These are phyloP conservation scores for Campylomormyrus tamandua DNA, from an alignment of 2,113 vertebrate species.

Conservation along the genomic window DNA sequence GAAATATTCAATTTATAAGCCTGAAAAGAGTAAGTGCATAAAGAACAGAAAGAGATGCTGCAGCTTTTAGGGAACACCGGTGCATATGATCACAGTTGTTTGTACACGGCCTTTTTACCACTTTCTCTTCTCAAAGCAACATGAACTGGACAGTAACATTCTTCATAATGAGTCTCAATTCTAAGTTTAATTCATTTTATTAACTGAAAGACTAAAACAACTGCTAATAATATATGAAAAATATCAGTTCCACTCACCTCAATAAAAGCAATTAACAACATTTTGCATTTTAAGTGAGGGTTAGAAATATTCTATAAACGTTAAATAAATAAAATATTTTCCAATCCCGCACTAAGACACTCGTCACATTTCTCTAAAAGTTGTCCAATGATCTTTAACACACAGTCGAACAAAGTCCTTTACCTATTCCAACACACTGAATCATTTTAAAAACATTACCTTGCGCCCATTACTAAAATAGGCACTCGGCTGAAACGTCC, in stretches of 20 bases:
- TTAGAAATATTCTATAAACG: neutral
- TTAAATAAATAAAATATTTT: neutral
- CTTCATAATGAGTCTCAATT: neutral
- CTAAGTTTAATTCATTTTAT: neutral
- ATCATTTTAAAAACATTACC: neutral
- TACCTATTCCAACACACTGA: neutral
- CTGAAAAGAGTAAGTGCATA: neutral
- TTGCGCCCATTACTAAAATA: neutral
- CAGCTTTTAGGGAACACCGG: neutral
- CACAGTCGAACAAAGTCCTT: neutral
- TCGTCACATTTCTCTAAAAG: neutral
- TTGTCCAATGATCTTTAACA: neutral
- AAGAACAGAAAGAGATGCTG: neutral
- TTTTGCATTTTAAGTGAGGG: neutral
- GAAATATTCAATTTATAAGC: neutral
- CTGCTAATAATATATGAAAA: neutral
- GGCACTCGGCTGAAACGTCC: neutral
- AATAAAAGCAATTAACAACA: neutral
- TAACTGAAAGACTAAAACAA: neutral
- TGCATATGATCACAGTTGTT: neutral
- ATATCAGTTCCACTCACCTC: neutral
- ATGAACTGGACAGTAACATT: neutral
- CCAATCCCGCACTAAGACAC: neutral
- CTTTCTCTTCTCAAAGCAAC: neutral
- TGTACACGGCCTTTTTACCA: neutral